Evolutionary conservation across 2,797 vertebrate species (phyloP).

Genomic region (Artibeus lituratus): DNA sequence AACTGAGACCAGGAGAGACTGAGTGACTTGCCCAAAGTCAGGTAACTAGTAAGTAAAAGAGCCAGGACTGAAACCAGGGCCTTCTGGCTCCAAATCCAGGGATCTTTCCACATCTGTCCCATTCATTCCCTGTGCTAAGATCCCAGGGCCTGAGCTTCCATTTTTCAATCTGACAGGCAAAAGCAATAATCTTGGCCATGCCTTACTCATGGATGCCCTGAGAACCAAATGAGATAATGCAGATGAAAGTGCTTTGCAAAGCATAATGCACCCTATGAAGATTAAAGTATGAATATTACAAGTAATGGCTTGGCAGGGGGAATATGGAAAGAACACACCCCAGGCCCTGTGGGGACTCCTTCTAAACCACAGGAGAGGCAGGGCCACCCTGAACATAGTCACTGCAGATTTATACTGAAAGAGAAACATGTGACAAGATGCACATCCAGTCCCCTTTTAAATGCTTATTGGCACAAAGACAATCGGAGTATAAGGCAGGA

Average conservation of each 20-base stretch:
- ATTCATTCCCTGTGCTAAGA: neutral
- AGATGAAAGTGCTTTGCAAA: conserved; percentile 28
- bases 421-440: neutral
- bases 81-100: neutral
- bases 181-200: neutral
- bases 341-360: neutral
- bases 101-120: neutral
- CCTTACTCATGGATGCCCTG: neutral
- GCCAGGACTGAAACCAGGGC: neutral
- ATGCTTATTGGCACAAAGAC: neutral
- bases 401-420: neutral
- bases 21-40: neutral
- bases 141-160: neutral
- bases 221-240: neutral
- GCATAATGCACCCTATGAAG: neutral
- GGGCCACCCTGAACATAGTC: neutral
- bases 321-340: neutral
- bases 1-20: neutral
- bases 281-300: neutral
- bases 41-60: neutral
- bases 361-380: neutral
- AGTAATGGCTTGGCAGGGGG: neutral
- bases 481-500: neutral
- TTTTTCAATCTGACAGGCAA: neutral
- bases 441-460: neutral